Evolutionary conservation across 92 coral and sea anemone species (phyloP).

Genomic region (Palythoa grandiflora): DNA sequence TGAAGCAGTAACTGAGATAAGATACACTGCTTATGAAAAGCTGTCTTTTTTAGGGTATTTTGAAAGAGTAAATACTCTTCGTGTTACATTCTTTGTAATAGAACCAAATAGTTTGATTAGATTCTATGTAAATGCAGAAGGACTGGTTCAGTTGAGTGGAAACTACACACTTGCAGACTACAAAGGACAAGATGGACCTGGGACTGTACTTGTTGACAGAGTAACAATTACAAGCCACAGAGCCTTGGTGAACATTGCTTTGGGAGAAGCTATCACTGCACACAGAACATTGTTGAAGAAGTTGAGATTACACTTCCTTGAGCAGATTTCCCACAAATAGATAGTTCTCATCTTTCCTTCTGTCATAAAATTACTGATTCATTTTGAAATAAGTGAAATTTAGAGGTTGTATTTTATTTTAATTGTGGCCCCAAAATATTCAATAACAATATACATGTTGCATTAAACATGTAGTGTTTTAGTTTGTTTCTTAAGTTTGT

Average conservation of each 20-base stretch:
- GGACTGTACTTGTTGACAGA: conserved; percentile 28
- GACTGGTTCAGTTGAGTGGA: conserved; percentile 2
- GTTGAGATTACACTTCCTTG: conserved; percentile 13
- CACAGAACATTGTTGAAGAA: conserved; percentile 31
- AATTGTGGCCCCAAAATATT: too few relatives aligned
- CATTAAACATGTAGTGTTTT: too few relatives aligned
- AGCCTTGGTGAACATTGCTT: conserved; percentile 30
- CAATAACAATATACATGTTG: too few relatives aligned
- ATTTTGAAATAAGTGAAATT: too few relatives aligned
- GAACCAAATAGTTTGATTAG: conserved; percentile 11
- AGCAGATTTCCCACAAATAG: not conserved
- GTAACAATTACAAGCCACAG: conserved; percentile 26
- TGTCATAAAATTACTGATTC: too few relatives aligned
- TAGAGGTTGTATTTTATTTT: too few relatives aligned
- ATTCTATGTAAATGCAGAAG: conserved; percentile 31
- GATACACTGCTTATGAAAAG: conserved; percentile 31
- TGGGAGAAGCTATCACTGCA: conserved; percentile 31
- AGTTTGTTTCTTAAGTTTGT: too few relatives aligned
- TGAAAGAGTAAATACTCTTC: conserved; percentile 16
- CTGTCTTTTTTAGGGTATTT: conserved; percentile 31
- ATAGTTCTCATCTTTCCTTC: not conserved
- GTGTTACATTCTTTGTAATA: not conserved
- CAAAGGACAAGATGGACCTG: not conserved
- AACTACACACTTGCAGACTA: conserved; percentile 32
- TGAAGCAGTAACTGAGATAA: conserved; percentile 6